A percentile compares a stretch with the other conserved stretches of the same genome.
Conservation (phyloP, 2,888 invertebrate species). For the Clitarchus hookeri region DNA sequence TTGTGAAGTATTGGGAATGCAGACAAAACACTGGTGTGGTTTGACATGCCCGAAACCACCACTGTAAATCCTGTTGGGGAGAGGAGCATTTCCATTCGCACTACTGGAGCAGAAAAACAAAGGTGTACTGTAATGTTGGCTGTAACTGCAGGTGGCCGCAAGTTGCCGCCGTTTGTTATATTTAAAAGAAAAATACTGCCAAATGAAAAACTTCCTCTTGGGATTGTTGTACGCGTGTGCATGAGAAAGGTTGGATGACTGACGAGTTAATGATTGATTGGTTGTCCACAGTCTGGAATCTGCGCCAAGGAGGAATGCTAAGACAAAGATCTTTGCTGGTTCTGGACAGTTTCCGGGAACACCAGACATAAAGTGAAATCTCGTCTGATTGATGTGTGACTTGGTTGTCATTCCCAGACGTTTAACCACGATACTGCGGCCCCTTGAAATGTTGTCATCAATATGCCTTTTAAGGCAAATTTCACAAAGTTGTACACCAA, state of each 20-base stretch:
- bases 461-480: neutral
- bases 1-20: constrained; percentile 32
- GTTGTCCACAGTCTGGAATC: constrained; percentile 30
- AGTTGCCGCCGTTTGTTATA: constrained; percentile 27
- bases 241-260: constrained; percentile 32
- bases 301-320: constrained; percentile 20
- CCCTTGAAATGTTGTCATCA: neutral
- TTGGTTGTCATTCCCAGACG: neutral
- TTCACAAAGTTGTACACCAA: neutral
- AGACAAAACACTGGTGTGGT: constrained; percentile 31
- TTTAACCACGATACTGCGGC: neutral
- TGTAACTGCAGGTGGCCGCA: constrained; percentile 29
- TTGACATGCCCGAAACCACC: constrained; percentile 28
- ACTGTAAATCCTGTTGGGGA: constrained; percentile 22
- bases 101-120: constrained; percentile 29
- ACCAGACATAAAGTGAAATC: constrained; percentile 20
- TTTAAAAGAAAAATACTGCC: no score
- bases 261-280: constrained; percentile 23
- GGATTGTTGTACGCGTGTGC: constrained; percentile 26
- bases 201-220: constrained; percentile 15
- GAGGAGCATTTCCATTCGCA: neutral
- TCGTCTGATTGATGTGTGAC: neutral
- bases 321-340: constrained; percentile 25
- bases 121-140: constrained; percentile 30
- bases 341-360: constrained; percentile 22